Base-by-base conservation (phyloP, 2,888 invertebrate genomes). In the Hylaea fasciaria region DNA sequence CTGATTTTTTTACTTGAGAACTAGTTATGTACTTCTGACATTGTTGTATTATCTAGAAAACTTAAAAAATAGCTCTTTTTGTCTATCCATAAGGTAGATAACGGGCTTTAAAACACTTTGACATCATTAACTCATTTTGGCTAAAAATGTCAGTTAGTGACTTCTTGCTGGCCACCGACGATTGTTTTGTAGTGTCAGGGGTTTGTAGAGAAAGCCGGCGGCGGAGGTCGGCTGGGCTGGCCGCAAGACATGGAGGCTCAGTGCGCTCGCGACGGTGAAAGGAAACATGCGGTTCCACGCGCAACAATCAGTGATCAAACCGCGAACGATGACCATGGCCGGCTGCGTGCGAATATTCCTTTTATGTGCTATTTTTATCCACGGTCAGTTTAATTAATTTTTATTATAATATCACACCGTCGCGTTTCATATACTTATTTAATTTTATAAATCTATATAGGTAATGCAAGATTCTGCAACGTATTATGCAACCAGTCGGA, bases 191-290 rank as follows among this genome's bases (percentile, higher is more conserved):
- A 63, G 78, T 77, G 77, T 80, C 77, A 76, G 77, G 80, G 81
- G 78, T 82, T 80, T 85, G 73, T 78, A 83, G 90, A 90, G 91
- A 91, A 91, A 91, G 90, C 87, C 79, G 77, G 69, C 75, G 59
- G 71, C 74, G 83, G 86, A 86, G 87, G 87, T 85, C 86, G 84
- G 77, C 78, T 71, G 83, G 84, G 75, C 77, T 22, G 32, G 74
- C 73, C 72, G 77, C 71, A 56, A 52, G 56, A 43, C 54, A 45
- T 12, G 76, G 71, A 69, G 61, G 73, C 70, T 71, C 89, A 92
- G 91, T 92, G 83, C 83, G 87, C 85, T 75, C 80, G 86, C 88
- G 89, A 67, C 86, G 82, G 91, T 91, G 91, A 92, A 91, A 90
- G 91, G 92, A 72, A 76, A 73, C 80, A 89, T 89, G 89, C 45